Evolutionary conservation across 2,113 vertebrate species (phyloP), one percentile per base, ranked within the genome.

Genomic region (Myodes glareolus): DNA sequence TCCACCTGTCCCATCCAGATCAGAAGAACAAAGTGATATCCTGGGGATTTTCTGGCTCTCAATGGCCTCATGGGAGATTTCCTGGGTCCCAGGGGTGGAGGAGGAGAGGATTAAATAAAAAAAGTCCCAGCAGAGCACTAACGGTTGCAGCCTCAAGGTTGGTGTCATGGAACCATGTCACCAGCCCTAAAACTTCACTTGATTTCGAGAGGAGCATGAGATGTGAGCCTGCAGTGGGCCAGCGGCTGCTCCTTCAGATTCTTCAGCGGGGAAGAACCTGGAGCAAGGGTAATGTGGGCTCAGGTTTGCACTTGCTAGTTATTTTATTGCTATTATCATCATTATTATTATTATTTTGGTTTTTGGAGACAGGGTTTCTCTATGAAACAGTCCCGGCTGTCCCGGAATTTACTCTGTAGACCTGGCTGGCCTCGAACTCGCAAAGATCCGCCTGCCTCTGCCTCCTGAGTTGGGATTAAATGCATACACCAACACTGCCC

Each of bases 1-100:
- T 67, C 65, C 16, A 94, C n/a, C 63, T 88, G 65, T 47, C 23
- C 89, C 61, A 42, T 47, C 52, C 36, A 88, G 36, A 76, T 88
- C 70, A 77, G 70, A 72, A 95, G 78, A 2, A 23, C 36, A 58
- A 63, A 58, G 3, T 55, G 47, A 87, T 14, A 68, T 36, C 47
- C 19, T 23, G 42, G 73, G 39, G 50, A 39, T 45, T 96, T 97
- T 67, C 92, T 90, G 65, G 42, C 61, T 75, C 47, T 45, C 21
- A 27, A 3, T 84, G 55, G 91, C 29, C 90, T 77, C 58, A 13
- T 14, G 61, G 63, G 85, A 58, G 27, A 76, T 94, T 96, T 97
- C 68, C 75, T 65, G 55, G 39, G 85, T 45, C 68, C 55, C 14
- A 23, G 21, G 63, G 10, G 3, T 39, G 14, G 1, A 27, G 25